Percentiles rank a stretch among this genome's conserved stretches.
Evolutionary conservation across 53 echinoderm and acorn worm genomes (phyloP).

Genomic region (Astropecten irregularis): DNA sequence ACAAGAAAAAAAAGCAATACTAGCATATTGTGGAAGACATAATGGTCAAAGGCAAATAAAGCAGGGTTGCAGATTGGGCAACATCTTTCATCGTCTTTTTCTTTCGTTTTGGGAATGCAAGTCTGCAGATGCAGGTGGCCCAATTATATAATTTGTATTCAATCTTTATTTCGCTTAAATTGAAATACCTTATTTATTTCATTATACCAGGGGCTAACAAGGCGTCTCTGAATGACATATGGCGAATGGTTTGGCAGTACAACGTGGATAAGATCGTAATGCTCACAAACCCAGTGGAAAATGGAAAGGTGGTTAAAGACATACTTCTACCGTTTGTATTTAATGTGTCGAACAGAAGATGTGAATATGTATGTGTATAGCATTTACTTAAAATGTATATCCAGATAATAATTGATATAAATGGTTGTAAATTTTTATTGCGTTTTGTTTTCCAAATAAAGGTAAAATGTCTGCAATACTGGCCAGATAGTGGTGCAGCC

Average conservation of each 20-base stretch:
- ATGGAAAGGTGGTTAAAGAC: conserved; percentile 63
- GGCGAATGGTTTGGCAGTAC: conserved; percentile 87
- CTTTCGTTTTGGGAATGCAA: too few relatives aligned
- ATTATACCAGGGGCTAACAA: conserved; percentile 62
- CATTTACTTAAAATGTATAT: too few relatives aligned
- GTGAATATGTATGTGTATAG: too few relatives aligned
- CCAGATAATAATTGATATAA: too few relatives aligned
- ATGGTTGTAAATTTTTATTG: background rate
- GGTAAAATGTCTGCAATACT: background rate
- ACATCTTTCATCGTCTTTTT: too few relatives aligned
- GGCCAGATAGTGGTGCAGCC: background rate
- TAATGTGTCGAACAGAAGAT: background rate
- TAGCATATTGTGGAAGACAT: too few relatives aligned
- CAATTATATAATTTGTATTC: background rate
- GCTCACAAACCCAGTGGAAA: conserved; percentile 82
- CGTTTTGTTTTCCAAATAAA: background rate
- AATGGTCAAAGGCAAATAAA: too few relatives aligned
- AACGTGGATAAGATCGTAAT: conserved; percentile 72
- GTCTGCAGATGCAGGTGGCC: too few relatives aligned
- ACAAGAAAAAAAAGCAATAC: background rate
- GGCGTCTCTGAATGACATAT: conserved; percentile 66
- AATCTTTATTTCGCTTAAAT: background rate
- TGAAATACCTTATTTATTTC: too few relatives aligned
- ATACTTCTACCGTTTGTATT: too few relatives aligned
- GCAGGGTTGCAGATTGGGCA: too few relatives aligned